phyloP scores from a whole-genome alignment of 2,113 vertebrate genomes.

The Thamnaconus septentrionalis region DNA sequence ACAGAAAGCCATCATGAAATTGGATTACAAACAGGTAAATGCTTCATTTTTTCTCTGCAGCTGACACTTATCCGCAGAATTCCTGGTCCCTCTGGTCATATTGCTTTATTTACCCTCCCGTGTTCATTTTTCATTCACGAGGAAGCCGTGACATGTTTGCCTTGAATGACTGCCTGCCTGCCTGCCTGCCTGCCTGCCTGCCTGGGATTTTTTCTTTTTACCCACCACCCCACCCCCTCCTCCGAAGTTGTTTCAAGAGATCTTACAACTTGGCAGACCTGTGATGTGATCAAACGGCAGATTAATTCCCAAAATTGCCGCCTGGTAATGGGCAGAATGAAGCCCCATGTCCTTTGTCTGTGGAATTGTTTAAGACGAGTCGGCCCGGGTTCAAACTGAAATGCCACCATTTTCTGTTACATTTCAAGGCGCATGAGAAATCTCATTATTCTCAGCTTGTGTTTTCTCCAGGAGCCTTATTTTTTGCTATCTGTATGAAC shows the following conservation, averaged over 20 bases:
- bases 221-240: too few species aligned
- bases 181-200: conserved; percentile 68
- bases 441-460: conserved; percentile 80
- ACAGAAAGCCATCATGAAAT: conserved; percentile 97
- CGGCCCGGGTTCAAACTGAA: conserved; percentile 76
- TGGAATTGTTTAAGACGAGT: conserved; percentile 72
- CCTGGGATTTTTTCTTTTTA: conserved; percentile 41
- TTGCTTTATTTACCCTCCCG: conserved; percentile 81
- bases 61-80: conserved; percentile 83
- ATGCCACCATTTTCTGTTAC: conserved; percentile 81
- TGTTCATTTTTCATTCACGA: conserved; percentile 80
- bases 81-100: conserved; percentile 84
- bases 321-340: conserved; percentile 66
- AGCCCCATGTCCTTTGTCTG: conserved; percentile 64
- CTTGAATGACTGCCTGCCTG: conserved; percentile 72
- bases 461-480: conserved; percentile 77
- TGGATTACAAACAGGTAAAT: conserved; percentile 98
- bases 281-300: conserved; percentile 53
- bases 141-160: conserved; percentile 76
- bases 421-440: conserved; percentile 72
- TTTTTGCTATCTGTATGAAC: conserved; percentile 78
- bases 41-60: conserved; percentile 83
- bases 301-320: conserved; percentile 75
- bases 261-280: conserved; percentile 53
- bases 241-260: conserved; percentile 66